Base-by-base conservation (phyloP, 2,113 vertebrate genomes). In the Grantiella picta region DNA sequence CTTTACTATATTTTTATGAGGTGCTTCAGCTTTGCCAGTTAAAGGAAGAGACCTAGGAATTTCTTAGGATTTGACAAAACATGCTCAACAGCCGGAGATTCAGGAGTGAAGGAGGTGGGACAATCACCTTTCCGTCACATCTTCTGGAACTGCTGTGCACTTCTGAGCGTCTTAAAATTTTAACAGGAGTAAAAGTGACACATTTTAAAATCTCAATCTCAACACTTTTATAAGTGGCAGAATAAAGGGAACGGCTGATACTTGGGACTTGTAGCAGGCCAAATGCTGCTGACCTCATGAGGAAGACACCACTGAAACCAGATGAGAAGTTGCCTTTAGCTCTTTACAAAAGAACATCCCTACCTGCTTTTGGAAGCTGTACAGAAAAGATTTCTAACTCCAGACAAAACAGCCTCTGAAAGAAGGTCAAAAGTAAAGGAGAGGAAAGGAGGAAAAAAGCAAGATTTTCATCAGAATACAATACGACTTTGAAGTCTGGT, bases 401-500 rank as follows among this genome's bases (percentile, higher is more conserved):
- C 73, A 90, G 69, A 78, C 36, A 93, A 61, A 92, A 81, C 53
- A 89, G 90, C 22, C 44, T 90, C 90, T 79, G 80, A 93, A 88
- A 88, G 44, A 60, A 94, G 44, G 88, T 95, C 72, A 71, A 68
- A 86, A 95, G 82, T 38, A 29, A 83, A 95, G 36, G 28, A 76
- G 3, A 94, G 35, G 12, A 93, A 95, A 94, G 73, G 38, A 86
- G 15, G 59, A 71, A 90, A 85, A 83, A 89, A 68, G 72, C 16
- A 83, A 93, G 94, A 86, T 86, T 89, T 82, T 82, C 28, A 88
- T 92, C 72, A 94, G 93, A 86, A 63, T 71, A 80, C 2, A 19
- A 65, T 59, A 59, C 1, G 63, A 52, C 11, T 93, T 81, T 64
- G 25, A 89, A 92, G 53, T 70, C 53, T 87, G 77, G 83, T 94